Percentiles rank a stretch among this genome's conserved stretches.
These are phyloP conservation scores for Enteromius viviparus DNA, from an alignment of 2,797 vertebrate species.

Conservation along the genomic window DNA sequence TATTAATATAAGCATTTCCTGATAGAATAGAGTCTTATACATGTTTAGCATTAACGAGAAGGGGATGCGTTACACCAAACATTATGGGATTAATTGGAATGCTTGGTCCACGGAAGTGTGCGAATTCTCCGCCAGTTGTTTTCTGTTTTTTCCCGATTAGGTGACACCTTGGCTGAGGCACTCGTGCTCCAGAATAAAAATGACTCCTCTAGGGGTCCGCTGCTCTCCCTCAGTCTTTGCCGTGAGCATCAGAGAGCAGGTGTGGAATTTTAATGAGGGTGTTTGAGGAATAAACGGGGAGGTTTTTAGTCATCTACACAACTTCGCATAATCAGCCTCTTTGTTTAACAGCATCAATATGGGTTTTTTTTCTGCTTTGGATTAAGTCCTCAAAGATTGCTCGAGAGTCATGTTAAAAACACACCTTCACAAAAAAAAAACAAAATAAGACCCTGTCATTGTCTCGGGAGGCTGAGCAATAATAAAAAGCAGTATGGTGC, in stretches of 20 bases:
- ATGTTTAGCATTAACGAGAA: conserved; percentile 40
- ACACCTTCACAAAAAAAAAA: not conserved
- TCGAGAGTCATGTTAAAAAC: conserved; percentile 16
- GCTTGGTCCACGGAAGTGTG: conserved; percentile 46
- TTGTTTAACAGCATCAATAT: conserved; percentile 52
- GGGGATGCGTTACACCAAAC: not conserved
- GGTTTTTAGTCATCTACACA: conserved; percentile 54
- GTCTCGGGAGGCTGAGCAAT: conserved; percentile 18
- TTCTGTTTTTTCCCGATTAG: conserved; percentile 63
- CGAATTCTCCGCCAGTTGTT: conserved; percentile 46
- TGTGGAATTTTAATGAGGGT: conserved; percentile 69
- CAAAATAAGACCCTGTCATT: not conserved
- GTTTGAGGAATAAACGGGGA: conserved; percentile 51
- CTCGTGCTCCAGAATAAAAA: conserved; percentile 65
- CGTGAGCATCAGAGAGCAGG: conserved; percentile 63
- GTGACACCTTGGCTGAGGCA: conserved; percentile 62
- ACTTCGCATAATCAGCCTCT: conserved; percentile 38
- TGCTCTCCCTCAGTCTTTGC: conserved; percentile 63
- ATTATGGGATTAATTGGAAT: conserved; percentile 57
- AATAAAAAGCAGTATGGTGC: not conserved
- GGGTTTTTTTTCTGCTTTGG: not conserved
- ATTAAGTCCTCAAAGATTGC: conserved; percentile 12
- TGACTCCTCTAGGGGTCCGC: conserved; percentile 60
- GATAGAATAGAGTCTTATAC: conserved; percentile 11
- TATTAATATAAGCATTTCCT: not conserved